These are phyloP conservation scores for Drosophila buzzatii DNA, from an alignment of 2,888 invertebrate genomes.

Conservation along the genomic window DNA sequence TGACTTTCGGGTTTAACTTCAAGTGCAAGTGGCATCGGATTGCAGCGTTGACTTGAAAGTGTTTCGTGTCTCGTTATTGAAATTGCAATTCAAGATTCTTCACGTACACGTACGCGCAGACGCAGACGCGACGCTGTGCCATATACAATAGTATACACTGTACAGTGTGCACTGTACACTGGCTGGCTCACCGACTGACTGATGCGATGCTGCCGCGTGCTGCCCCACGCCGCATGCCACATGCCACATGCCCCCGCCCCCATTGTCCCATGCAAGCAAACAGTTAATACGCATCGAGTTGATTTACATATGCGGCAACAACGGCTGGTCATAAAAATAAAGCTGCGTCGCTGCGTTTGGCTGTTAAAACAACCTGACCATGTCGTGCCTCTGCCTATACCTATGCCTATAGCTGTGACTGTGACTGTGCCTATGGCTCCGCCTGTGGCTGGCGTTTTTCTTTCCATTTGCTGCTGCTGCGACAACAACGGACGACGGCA, in stretches of 20 bases:
- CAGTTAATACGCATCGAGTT: constrained; percentile 58
- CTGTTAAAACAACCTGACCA: constrained; percentile 77
- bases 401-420: constrained; percentile 25
- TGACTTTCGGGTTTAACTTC: constrained; percentile 49
- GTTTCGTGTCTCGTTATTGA: constrained; percentile 78
- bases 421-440: constrained; percentile 14
- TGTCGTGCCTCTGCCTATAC: constrained; percentile 60
- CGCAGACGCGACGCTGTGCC: constrained; percentile 7
- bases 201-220: constrained; percentile 3
- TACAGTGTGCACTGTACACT: neutral
- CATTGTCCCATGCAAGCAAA: neutral
- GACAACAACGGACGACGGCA: neutral
- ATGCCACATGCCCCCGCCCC: neutral
- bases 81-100: constrained; percentile 79
- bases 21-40: constrained; percentile 66
- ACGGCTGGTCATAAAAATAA: constrained; percentile 63
- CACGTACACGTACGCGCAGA: constrained; percentile 64
- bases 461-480: no score
- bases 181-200: neutral
- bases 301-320: constrained; percentile 69
- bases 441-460: no score
- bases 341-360: constrained; percentile 49
- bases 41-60: constrained; percentile 68
- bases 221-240: neutral
- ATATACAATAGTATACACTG: constrained; percentile 1